Conservation (phyloP, 1,140 invertebrate genomes). For the Drosophila navojoa region DNA sequence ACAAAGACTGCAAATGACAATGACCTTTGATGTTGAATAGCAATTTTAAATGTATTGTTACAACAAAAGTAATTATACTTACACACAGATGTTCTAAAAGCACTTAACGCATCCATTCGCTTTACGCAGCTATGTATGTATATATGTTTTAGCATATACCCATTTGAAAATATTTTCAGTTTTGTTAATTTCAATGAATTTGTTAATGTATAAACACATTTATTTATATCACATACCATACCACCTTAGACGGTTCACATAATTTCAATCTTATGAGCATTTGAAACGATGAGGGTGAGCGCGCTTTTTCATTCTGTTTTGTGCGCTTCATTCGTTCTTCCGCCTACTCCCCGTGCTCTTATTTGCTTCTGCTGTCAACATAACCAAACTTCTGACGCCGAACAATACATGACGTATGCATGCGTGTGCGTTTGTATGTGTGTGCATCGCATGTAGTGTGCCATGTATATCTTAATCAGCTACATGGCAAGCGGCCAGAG, state of each 20-base stretch:
- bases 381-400: conserved; percentile 61
- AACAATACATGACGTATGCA: conserved; percentile 61
- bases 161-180: too few species aligned
- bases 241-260: too few species aligned
- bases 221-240: too few species aligned
- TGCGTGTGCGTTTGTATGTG: conserved; percentile 24
- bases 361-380: conserved; percentile 48
- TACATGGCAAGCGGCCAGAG: conserved; percentile 54
- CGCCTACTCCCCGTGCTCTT: conserved; percentile 14
- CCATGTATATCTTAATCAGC: conserved; percentile 51
- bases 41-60: too few species aligned
- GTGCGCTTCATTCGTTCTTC: conserved; percentile 49
- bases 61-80: too few species aligned
- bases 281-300: conserved; percentile 7
- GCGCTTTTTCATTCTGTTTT: conserved; percentile 32
- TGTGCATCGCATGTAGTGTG: conserved; percentile 49
- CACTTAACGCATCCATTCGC: background rate
- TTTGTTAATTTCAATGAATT: too few species aligned
- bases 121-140: background rate
- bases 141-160: too few species aligned
- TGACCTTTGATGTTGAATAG: too few species aligned
- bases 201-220: too few species aligned
- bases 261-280: background rate
- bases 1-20: too few species aligned
- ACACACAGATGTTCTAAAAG: too few species aligned